These are phyloP conservation scores for Diachasmimorpha longicaudata DNA, from an alignment of 1,140 invertebrate genomes.

Conservation along the genomic window DNA sequence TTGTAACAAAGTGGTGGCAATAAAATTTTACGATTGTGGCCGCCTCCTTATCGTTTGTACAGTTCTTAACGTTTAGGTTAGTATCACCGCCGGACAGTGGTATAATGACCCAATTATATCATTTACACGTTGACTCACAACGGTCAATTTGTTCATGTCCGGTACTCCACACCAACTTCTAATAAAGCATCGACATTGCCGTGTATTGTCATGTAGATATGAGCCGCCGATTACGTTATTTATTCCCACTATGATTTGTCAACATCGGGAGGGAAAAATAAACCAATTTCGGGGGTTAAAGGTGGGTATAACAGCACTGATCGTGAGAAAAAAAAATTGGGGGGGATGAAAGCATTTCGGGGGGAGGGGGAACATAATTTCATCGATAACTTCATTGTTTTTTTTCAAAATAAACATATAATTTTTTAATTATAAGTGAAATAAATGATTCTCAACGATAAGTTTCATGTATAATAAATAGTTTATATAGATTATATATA, in stretches of 20 bases:
- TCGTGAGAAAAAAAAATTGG: too few relatives aligned
- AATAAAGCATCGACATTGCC: background rate
- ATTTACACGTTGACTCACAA: constrained; percentile 52
- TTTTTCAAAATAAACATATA: too few relatives aligned
- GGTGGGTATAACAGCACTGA: too few relatives aligned
- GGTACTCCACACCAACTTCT: constrained; percentile 20
- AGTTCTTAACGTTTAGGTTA: constrained; percentile 15
- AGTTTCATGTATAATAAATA: too few relatives aligned
- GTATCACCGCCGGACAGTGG: constrained; percentile 36
- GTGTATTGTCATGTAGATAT: background rate
- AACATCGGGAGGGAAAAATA: background rate
- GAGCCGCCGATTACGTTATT: background rate
- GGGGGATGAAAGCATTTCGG: too few relatives aligned
- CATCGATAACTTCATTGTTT: too few relatives aligned
- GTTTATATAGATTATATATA: too few relatives aligned
- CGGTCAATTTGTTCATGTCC: constrained; percentile 46
- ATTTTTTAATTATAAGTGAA: too few relatives aligned
- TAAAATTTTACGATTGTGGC: constrained; percentile 16
- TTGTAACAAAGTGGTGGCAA: constrained; percentile 22
- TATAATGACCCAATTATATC: constrained; percentile 53
- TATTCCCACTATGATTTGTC: background rate
- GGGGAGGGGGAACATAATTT: too few relatives aligned
- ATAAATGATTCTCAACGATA: too few relatives aligned
- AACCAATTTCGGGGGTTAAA: too few relatives aligned
- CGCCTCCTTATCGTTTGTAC: constrained; percentile 23